Evolutionary conservation across 1,140 invertebrate species (phyloP).

Genomic region (Drosophila ohnishii): DNA sequence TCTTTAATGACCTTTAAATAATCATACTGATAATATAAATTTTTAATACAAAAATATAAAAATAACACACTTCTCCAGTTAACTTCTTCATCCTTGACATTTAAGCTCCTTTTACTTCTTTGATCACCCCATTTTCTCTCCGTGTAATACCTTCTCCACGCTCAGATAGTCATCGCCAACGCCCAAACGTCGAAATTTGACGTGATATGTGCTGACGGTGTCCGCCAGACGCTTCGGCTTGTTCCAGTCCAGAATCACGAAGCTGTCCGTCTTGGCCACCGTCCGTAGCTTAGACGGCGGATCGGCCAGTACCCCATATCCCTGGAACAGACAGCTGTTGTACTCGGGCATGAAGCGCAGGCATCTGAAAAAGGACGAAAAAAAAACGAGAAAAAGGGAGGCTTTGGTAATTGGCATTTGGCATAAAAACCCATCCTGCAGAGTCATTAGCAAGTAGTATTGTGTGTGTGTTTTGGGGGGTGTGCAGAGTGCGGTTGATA

Average conservation of each 20-base stretch:
- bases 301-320: conserved; percentile 91
- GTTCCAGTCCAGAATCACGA: conserved; percentile 91
- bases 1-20: neutral
- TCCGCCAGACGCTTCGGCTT: conserved; percentile 88
- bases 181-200: conserved; percentile 86
- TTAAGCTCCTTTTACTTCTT: too few species aligned
- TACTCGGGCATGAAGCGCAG: conserved; percentile 91
- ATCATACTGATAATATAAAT: too few species aligned
- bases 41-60: neutral
- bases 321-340: conserved; percentile 91
- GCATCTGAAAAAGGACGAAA: conserved; percentile 84
- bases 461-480: conserved; percentile 14
- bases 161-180: conserved; percentile 84
- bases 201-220: conserved; percentile 88
- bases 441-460: conserved; percentile 42
- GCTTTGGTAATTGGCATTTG: conserved; percentile 46
- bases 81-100: neutral
- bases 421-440: conserved; percentile 45
- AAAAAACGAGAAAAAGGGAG: neutral
- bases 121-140: neutral
- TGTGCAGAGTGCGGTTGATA: neutral
- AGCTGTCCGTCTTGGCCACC: conserved; percentile 88
- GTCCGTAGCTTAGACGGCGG: conserved; percentile 87
- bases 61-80: neutral
- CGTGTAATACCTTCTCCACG: conserved; percentile 84